Base-by-base conservation (phyloP, 2,797 vertebrate species). In the Sphaeramia orbicularis region DNA sequence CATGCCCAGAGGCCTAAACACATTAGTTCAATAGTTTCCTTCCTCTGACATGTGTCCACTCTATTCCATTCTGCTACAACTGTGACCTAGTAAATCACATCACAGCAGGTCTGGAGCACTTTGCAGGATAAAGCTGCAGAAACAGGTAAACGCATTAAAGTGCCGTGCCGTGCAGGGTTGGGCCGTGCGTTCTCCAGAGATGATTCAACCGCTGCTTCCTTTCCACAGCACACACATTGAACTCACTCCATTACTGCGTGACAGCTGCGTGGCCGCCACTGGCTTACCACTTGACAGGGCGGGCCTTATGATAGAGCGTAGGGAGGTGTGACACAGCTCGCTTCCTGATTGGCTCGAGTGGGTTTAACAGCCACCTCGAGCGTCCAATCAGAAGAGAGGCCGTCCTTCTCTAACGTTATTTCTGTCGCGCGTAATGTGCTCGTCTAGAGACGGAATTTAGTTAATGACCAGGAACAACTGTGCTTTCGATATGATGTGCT, bases 301-400 rank as follows among this genome's bases (percentile, higher is more conserved):
- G 86, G 78, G 59, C 9, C 58, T 50, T 64, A 13, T 50, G 0
- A 0, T 0, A 38, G 59, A 80, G 86, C 91, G 92, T 93, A 55
- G 83, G 92, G 92, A 87, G 94, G 94, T 94, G 94, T 94, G 94
- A 92, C 91, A 72, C 27, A 76, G 32, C 7, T 9, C 10, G 21
- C 18, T 2, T 0, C 45, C 54, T 74, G 59, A 93, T 93, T 93
- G 92, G 92, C 4, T 24, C 56, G 1, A 1, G 1, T 1, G 0
- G 2, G 9, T 56, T 77, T 85, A 65, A 93, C 82, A 68, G 90
- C 65, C 92, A 91, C 21, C 42, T 1, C 0, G 0, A n/a, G 0
- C 27, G n/a, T 36, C 92, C 80, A 92, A 91, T 89, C 77, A 67
- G 59, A 38, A 32, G 11, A 24, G 52, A 74, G 63, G 64, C 67